Conservation (phyloP, 92 coral and sea anemone genomes). For the Montipora capitata region DNA sequence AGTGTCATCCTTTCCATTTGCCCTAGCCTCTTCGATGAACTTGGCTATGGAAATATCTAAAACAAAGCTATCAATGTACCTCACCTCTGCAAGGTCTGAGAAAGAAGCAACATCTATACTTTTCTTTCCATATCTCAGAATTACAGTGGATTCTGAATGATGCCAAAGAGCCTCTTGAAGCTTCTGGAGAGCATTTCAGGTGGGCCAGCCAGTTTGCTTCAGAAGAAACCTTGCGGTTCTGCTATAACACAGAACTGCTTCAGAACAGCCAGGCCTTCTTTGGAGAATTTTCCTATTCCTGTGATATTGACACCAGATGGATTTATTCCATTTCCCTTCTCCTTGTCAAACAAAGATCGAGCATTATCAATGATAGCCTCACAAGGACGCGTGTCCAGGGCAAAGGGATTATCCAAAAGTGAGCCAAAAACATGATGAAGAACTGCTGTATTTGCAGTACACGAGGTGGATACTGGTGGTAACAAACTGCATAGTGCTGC, state of each 20-base stretch:
- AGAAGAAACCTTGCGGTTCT: neutral
- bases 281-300: neutral
- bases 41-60: neutral
- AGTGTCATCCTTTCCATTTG: neutral
- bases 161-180: neutral
- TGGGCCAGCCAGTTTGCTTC: neutral
- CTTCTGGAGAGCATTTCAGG: neutral
- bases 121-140: neutral
- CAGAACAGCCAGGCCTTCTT: neutral
- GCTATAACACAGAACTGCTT: neutral
- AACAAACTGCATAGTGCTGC: slow-evolving; percentile 1
- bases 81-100: neutral
- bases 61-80: slow-evolving; percentile 1
- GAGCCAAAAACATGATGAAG: neutral
- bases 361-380: neutral
- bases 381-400: slow-evolving; percentile 24
- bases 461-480: neutral
- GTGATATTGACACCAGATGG: neutral
- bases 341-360: neutral
- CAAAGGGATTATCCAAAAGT: slow-evolving; percentile 1
- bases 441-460: neutral
- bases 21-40: neutral
- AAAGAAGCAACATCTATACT: neutral
- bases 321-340: neutral
- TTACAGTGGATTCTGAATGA: neutral